These are phyloP conservation scores for Melangyna quadrimaculata DNA, from an alignment of 2,888 invertebrate genomes.

Conservation along the genomic window DNA sequence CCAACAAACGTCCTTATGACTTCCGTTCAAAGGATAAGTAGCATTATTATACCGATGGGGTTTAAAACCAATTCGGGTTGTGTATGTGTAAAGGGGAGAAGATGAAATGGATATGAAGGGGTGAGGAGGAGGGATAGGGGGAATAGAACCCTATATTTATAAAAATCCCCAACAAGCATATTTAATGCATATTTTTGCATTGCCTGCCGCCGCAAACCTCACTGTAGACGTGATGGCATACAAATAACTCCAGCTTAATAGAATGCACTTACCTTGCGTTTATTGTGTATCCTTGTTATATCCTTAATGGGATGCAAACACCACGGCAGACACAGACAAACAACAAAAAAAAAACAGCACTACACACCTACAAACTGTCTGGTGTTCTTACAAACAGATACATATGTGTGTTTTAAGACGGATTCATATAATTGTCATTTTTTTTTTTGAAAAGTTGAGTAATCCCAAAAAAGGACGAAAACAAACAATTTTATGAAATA, in stretches of 20 bases:
- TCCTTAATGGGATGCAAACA: slow-evolving; percentile 62
- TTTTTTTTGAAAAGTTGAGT: neutral
- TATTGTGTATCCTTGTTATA: slow-evolving; percentile 67
- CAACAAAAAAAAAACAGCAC: neutral
- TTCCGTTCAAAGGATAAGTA: slow-evolving; percentile 50
- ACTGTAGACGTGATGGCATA: neutral
- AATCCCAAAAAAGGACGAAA: slow-evolving; percentile 27
- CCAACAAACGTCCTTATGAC: slow-evolving; percentile 11
- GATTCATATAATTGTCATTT: slow-evolving; percentile 54
- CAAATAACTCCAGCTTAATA: slow-evolving; percentile 49
- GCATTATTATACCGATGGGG: slow-evolving; percentile 27
- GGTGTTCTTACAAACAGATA: slow-evolving; percentile 15
- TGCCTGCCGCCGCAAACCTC: neutral
- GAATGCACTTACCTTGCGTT: slow-evolving; percentile 70
- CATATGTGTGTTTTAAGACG: slow-evolving; percentile 49
- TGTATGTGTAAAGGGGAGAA: neutral
- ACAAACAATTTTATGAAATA: slow-evolving; percentile 7
- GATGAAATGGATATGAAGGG: too few species aligned
- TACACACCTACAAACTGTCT: slow-evolving; percentile 29
- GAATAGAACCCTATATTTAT: slow-evolving; percentile 2
- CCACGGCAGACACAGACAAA: slow-evolving; percentile 7
- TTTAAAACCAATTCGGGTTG: neutral
- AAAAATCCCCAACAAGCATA: slow-evolving; percentile 47
- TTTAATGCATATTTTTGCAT: slow-evolving; percentile 37
- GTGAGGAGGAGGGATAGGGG: neutral